phyloP scores from a whole-genome alignment of 2,888 invertebrate species.

The Cactoblastis cactorum region DNA sequence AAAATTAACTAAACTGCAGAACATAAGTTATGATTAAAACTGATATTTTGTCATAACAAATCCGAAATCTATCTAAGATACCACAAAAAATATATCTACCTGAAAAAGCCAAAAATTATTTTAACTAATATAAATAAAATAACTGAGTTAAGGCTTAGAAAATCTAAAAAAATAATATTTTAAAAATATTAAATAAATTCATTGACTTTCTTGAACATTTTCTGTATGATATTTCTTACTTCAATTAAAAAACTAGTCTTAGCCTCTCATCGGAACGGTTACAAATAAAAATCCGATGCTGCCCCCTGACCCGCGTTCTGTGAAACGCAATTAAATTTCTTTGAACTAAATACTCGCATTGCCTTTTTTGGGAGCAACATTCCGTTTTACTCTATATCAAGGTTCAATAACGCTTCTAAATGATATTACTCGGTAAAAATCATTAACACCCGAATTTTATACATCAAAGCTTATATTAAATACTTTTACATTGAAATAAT shows the following conservation, averaged over 20 bases:
- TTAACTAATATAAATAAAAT: too few species aligned
- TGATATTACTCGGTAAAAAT: slow-evolving; percentile 14
- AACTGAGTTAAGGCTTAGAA: too few species aligned
- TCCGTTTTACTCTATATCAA: slow-evolving; percentile 35
- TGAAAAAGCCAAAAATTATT: too few species aligned
- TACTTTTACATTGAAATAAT: slow-evolving; percentile 37
- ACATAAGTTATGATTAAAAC: too few species aligned
- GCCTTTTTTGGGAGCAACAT: slow-evolving; percentile 33
- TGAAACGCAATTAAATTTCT: slow-evolving; percentile 61
- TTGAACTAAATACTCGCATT: slow-evolving; percentile 46
- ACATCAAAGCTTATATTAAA: background rate
- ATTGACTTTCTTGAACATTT: slow-evolving; percentile 14
- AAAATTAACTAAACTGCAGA: too few species aligned
- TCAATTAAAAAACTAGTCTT: slow-evolving; percentile 53
- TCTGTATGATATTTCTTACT: slow-evolving; percentile 27
- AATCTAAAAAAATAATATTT: background rate
- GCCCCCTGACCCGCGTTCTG: slow-evolving; percentile 55
- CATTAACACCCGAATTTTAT: slow-evolving; percentile 1
- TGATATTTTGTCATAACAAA: too few species aligned
- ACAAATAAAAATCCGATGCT: slow-evolving; percentile 39
- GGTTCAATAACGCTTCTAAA: slow-evolving; percentile 29
- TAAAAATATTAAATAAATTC: background rate
- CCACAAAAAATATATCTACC: too few species aligned
- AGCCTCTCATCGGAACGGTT: slow-evolving; percentile 44
- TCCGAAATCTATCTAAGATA: too few species aligned